phyloP scores from a whole-genome alignment of 2,797 vertebrate genomes.

The Chiloscyllium punctatum region DNA sequence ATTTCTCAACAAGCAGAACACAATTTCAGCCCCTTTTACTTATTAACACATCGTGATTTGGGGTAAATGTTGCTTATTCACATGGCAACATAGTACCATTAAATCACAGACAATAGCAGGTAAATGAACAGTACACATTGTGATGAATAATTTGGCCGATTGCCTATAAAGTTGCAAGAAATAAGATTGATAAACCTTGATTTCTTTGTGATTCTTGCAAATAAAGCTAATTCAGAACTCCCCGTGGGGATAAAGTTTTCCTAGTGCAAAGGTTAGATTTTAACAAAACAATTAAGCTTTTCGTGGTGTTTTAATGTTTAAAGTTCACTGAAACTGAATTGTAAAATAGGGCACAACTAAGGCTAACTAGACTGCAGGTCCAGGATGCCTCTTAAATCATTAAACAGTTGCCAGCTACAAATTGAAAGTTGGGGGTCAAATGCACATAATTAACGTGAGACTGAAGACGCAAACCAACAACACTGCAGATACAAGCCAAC shows the following conservation, averaged over 20 bases:
- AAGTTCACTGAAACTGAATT: neutral
- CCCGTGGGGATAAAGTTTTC: neutral
- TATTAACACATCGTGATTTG: neutral
- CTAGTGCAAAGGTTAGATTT: neutral
- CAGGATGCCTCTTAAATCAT: neutral
- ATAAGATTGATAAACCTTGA: neutral
- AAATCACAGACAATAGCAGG: neutral
- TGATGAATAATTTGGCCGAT: neutral
- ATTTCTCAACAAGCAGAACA: neutral
- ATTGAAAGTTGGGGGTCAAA: neutral
- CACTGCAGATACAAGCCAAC: neutral
- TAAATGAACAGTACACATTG: neutral
- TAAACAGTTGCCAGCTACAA: neutral
- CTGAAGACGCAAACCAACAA: neutral
- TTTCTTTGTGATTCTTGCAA: neutral
- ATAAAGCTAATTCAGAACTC: neutral
- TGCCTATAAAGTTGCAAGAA: neutral
- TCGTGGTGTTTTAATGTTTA: neutral
- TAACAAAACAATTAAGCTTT: neutral
- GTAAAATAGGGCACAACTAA: neutral
- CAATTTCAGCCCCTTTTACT: neutral
- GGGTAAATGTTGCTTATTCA: neutral
- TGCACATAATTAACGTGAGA: neutral
- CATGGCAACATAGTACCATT: neutral
- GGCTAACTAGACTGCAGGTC: neutral